Evolutionary conservation across 2,113 vertebrate species (phyloP).

Genomic region (Gasterosteus aculeatus): DNA sequence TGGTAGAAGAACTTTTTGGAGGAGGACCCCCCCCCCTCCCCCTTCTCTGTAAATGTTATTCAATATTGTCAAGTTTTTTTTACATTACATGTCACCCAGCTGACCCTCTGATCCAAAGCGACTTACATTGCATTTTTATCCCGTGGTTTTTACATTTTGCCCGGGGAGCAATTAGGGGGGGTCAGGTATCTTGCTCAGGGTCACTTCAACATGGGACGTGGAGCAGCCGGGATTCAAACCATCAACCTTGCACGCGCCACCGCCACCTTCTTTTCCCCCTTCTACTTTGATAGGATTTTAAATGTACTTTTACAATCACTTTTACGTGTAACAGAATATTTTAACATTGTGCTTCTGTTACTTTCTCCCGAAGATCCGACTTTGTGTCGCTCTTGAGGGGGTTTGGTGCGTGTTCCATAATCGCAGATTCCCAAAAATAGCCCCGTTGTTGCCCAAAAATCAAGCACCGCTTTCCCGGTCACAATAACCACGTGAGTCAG

Average conservation of each 20-base stretch:
- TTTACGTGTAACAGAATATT: not conserved
- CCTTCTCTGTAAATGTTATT: too few species aligned
- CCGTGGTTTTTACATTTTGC: too few species aligned
- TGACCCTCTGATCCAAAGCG: too few species aligned
- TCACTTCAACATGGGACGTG: too few species aligned
- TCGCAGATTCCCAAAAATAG: not conserved
- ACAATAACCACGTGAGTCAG: not conserved
- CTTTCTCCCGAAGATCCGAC: not conserved
- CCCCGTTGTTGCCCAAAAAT: not conserved
- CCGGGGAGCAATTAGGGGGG: too few species aligned
- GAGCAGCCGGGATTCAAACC: too few species aligned
- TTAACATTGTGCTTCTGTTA: not conserved
- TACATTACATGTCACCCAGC: too few species aligned
- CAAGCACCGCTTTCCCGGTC: not conserved
- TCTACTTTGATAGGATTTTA: not conserved
- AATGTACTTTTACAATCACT: not conserved
- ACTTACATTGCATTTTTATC: too few species aligned
- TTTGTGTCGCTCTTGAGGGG: constrained; percentile 20
- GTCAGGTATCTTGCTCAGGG: too few species aligned
- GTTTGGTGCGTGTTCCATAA: not conserved
- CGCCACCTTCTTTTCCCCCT: not conserved
- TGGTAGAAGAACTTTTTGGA: not conserved
- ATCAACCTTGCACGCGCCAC: too few species aligned
- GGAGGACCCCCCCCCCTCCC: not conserved
- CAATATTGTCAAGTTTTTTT: too few species aligned